phyloP scores from a whole-genome alignment of 2,888 invertebrate genomes.

The Stegophylla sp. region DNA sequence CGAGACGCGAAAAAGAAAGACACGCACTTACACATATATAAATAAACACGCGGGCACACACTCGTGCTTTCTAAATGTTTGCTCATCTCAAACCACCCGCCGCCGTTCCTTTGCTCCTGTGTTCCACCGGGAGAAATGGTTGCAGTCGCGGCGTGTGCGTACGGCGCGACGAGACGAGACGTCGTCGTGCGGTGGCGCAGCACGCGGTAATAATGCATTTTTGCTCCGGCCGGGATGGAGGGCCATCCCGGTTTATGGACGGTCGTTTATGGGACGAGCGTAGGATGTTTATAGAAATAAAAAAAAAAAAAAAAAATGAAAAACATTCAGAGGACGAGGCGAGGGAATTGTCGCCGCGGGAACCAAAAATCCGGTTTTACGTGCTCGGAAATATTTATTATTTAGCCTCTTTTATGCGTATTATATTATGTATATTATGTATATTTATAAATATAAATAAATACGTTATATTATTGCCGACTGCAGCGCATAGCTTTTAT shows the following conservation, averaged over 20 bases:
- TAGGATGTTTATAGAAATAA: constrained; percentile 48
- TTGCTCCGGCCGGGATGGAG: neutral
- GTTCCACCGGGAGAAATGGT: neutral
- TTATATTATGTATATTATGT: neutral
- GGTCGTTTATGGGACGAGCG: constrained; percentile 48
- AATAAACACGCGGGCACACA: neutral
- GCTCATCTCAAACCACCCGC: constrained; percentile 27
- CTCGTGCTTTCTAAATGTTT: constrained; percentile 34
- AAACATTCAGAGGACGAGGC: neutral
- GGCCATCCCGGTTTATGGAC: constrained; percentile 45
- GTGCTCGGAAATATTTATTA: constrained; percentile 57
- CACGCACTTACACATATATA: neutral
- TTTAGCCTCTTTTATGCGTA: constrained; percentile 23
- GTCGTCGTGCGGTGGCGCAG: neutral
- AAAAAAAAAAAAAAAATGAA: constrained; percentile 13
- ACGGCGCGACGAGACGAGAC: neutral
- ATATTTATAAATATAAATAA: neutral
- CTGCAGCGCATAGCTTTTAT: no score
- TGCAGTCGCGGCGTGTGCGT: neutral
- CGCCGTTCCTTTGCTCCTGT: neutral
- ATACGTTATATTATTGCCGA: neutral
- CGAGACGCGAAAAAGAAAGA: constrained; percentile 21
- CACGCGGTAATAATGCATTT: neutral
- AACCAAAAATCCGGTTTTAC: constrained; percentile 58
- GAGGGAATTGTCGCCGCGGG: constrained; percentile 53